These are phyloP conservation scores for Chymomyza fuscimana DNA, from an alignment of 2,888 invertebrate species.

Conservation along the genomic window DNA sequence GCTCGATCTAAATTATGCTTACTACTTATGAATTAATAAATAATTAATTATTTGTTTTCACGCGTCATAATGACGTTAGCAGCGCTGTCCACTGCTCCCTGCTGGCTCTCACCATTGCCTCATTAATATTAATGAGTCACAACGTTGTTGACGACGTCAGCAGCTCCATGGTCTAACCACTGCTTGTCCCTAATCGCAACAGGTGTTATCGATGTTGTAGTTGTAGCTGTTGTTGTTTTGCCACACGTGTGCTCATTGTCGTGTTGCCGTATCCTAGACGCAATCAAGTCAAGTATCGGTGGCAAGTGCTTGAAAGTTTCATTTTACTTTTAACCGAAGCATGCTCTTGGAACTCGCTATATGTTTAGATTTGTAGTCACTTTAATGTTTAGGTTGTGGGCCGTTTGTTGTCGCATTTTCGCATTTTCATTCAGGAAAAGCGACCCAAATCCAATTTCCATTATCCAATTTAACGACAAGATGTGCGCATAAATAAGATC, in stretches of 20 bases:
- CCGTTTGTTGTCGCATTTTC: neutral
- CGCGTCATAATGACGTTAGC: conserved; percentile 62
- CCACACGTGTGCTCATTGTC: conserved; percentile 54
- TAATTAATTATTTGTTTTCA: conserved; percentile 73
- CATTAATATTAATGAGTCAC: conserved; percentile 68
- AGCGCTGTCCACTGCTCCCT: conserved; percentile 28
- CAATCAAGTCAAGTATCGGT: conserved; percentile 63
- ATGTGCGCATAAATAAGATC: conserved; percentile 61
- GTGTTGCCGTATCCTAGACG: conserved; percentile 27
- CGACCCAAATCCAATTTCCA: conserved; percentile 65
- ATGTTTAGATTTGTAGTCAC: neutral
- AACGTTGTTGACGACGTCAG: conserved; percentile 23
- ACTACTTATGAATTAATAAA: conserved; percentile 54
- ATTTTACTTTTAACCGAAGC: conserved; percentile 28
- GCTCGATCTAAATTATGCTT: conserved; percentile 19
- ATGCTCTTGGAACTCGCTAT: neutral
- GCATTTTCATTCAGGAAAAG: conserved; percentile 37
- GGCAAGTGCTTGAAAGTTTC: conserved; percentile 34
- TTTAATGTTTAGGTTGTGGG: conserved; percentile 11
- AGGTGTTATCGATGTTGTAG: conserved; percentile 46
- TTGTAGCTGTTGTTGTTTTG: conserved; percentile 10
- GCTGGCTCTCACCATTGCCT: conserved; percentile 50
- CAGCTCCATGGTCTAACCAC: neutral
- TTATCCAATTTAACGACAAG: conserved; percentile 68
- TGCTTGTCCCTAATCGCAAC: conserved; percentile 47